Base-by-base conservation (phyloP, 2,797 vertebrate species). In the Macroramphosus scolopax region DNA sequence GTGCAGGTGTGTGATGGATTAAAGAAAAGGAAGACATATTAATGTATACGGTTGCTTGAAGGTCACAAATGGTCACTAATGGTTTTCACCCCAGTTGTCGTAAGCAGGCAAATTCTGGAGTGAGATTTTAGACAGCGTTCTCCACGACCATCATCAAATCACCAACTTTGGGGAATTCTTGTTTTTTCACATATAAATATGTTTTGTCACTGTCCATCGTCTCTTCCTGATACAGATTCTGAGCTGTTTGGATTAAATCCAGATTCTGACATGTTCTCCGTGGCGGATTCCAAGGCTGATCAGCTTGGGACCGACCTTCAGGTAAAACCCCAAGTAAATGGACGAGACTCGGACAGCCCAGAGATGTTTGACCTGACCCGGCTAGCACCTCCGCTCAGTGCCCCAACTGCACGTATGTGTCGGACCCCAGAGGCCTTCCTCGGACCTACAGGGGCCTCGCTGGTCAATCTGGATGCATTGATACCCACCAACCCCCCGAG, bases 391-490 rank as follows among this genome's bases (percentile, higher is more conserved):
- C 89, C 89, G 0, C 78, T 94, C 31, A 72, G 87, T 0, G 79
- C 87, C 12, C 56, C 84, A 0, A 34, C 82, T 10, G 59, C 75
- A 8, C 91, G 89, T 35, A 63, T 89, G 33, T 92, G 91, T 71
- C 88, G 88, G 51, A 96, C 93, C 22, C 94, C 95, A 0, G 94
- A 97, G 68, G 86, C 93, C 5, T 97, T 98, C 72, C 87, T 98
- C 16, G 95, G 93, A 15, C 90, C 95, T 1, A 93, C 91, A 0
- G 95, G 95, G 35, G 94, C 93, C 51, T 95, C 93, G 0, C 77
- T 98, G 71, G 93, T 97, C 68, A 98, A 97, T 72, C 83, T 97
- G 63, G 95, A 96, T 18, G 85, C 93, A 2, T 78, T 98, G 51
- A 92, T 97, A 6, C 78, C 91, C 4, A 20, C 76, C 1, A 89